Evolutionary conservation across 2,113 vertebrate genomes (phyloP), one percentile per base, ranked within the genome.

Genomic region (Siniperca knerii): DNA sequence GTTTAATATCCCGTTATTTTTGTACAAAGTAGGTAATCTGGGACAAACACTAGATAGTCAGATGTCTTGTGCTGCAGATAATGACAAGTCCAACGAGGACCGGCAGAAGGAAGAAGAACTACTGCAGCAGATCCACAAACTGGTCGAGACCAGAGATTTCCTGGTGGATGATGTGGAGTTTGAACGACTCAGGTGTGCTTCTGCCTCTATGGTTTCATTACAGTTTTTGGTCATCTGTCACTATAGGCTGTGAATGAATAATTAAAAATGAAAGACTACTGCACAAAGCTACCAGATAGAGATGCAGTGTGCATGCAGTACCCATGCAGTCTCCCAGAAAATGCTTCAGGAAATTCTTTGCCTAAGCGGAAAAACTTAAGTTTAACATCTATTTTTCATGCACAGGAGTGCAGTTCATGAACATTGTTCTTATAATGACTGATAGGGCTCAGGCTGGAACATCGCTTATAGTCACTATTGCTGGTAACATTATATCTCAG

Each of bases 161-260:
- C 92, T 98, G 52, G 97, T 98, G 94, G 97, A 98, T 0, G 97
- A 98, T 4, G 96, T 97, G 82, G 97, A 98, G 89, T 97, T 98
- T 62, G 97, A 98, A 92, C 93, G 97, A 71, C 96, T 98, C 92
- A 96, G 96, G 97, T 97, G 75, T 7, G 90, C n/a, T 29, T 79
- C 42, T 20, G 67, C 6, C 25, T 75, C 55, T 46, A 2, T 37
- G 16, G 35, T 29, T 44, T 73, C 16, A 64, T 65, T n/a, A 52
- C 20, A 64, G 55, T n/a, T 58, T 64, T 16, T 57, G 10, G 35
- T 71, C 3, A 4, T 16, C 25, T 60, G 25, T 60, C 70, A 75
- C 16, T 23, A 23, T 82, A 62, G 40, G 62, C 48, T 74, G 16
- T 35, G 44, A 57, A 81, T 84, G 8, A 83, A 86, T 74, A 58